Evolutionary conservation across 2,888 invertebrate genomes (phyloP), one percentile per base, ranked within the genome.

Genomic region (Trisateles emortualis): DNA sequence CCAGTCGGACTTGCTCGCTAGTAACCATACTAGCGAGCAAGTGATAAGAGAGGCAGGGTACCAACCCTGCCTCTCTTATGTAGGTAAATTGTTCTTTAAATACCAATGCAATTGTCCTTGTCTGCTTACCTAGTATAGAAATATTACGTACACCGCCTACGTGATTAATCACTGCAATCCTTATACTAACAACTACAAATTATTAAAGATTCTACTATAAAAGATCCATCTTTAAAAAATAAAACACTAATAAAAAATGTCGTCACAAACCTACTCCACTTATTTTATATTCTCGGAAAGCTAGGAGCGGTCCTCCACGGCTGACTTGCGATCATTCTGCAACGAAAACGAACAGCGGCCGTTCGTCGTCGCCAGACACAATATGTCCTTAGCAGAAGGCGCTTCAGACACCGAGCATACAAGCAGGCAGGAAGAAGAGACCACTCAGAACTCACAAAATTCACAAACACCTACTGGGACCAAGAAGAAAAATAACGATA

Each of bases 331-430:
- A 72, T 74, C 87, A 86, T 75, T 84, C 72, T 60, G 57, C 63
- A 74, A 85, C 82, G 85, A 88, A 87, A 87, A 87, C 74, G 81
- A 76, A 68, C 41, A 58, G 73, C 77, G 64, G 44, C 52, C 76
- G 76, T 68, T 58, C 76, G 84, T 72, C 65, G 55, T 61, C 63
- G 75, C 61, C 90, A 92, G 86, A 89, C 83, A 79, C 79, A 78
- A 82, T 86, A 92, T 92, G 92, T 92, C 92, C 88, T 77, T 92
- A 82, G 92, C 81, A 42, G 92, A 90, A 85, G 91, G 84, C 62
- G 81, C 81, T 58, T 92, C 92, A 48, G 92, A 92, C 74, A 84
- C 86, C 38, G 91, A 92, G 71, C 83, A 84, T 49, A 73, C 74
- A 45, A 70, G 72, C 43, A 72, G 59, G 24, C 64, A 52, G 51